Conservation (phyloP, 30 jellyfish, hydroid and myxozoan genomes). For the Mastigias papua region DNA sequence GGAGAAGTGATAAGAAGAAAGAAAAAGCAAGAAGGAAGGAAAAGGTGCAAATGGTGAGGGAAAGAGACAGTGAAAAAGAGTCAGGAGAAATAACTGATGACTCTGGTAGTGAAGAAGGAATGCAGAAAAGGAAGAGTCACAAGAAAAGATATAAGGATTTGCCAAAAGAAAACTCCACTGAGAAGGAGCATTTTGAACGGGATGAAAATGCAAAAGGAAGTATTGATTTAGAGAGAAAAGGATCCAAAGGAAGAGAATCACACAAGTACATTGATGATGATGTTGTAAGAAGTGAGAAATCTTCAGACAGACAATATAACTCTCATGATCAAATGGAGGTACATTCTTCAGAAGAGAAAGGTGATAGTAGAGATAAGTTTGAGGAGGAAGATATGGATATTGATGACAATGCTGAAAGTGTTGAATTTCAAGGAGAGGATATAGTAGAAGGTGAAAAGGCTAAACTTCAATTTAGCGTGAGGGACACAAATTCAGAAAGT, state of each 20-base stretch:
- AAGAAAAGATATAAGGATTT: background rate
- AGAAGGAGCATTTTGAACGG: background rate
- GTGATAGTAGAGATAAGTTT: slow-evolving; percentile 14
- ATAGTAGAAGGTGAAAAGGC: background rate
- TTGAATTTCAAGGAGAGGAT: background rate
- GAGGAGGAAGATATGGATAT: slow-evolving; percentile 54
- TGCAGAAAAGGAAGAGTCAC: background rate
- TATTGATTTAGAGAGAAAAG: background rate
- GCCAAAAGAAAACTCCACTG: background rate
- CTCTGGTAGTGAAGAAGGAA: background rate
- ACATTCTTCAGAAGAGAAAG: background rate
- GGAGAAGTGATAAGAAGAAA: slow-evolving; percentile 12
- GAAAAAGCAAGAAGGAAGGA: background rate
- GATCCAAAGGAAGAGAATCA: background rate
- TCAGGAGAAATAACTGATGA: slow-evolving; percentile 71
- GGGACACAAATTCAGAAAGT: background rate
- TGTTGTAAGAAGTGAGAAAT: background rate
- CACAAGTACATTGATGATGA: background rate
- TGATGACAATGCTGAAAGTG: slow-evolving; percentile 15
- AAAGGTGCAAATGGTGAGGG: background rate
- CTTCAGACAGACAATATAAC: background rate
- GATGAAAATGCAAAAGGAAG: background rate
- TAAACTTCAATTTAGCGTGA: background rate
- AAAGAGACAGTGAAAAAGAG: slow-evolving; percentile 57
- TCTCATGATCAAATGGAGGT: slow-evolving; percentile 1